Base-by-base conservation (phyloP, 2,113 vertebrate genomes). In the Uropsilus gracilis region DNA sequence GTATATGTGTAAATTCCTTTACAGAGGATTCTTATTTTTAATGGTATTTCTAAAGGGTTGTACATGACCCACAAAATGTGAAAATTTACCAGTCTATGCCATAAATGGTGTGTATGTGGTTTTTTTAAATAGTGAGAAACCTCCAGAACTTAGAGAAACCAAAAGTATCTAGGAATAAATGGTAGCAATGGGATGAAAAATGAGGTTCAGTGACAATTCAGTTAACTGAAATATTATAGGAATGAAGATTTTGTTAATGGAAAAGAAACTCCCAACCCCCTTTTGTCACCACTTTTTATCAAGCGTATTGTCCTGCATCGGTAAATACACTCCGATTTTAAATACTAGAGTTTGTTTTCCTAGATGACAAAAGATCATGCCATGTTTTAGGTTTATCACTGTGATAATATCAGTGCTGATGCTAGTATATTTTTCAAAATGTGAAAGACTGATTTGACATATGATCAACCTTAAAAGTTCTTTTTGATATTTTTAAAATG, bases 1-100 rank as follows among this genome's bases (percentile, higher is more conserved):
- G 6, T 78, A 48, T 63, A 61, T 13, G 2, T 78, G 13, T 94
- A 87, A 89, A 91, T 94, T 80, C 22, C 24, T 91, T 75, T 93
- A 87, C 17, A 95, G 44, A 77, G 14, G 14, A 87, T 53, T 9
- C 2, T 30, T 90, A 48, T 7, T 22, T 86, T 89, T 96, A 89
- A 63, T 80, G 85, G 7, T 83, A 71, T 78, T 87, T 26, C n/a
- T 94, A 83, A 95, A 55, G 32, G 20, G 32, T 3, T 24, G 6
- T 34, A n/a, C 5, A 8, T 88, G 53, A 80, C 16, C 26, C 24
- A 24, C 26, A 55, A 86, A 30, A 39, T 0, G 1, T 34, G 12
- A 84, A 72, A 32, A 89, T 55, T 57, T 34, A 69, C 59, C 68
- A 61, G 39, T 64, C 46, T 90, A 34, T 1, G 2, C 2, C 57